phyloP scores from a whole-genome alignment of 2,797 vertebrate genomes.

The Muraenolepis orangiensis region DNA sequence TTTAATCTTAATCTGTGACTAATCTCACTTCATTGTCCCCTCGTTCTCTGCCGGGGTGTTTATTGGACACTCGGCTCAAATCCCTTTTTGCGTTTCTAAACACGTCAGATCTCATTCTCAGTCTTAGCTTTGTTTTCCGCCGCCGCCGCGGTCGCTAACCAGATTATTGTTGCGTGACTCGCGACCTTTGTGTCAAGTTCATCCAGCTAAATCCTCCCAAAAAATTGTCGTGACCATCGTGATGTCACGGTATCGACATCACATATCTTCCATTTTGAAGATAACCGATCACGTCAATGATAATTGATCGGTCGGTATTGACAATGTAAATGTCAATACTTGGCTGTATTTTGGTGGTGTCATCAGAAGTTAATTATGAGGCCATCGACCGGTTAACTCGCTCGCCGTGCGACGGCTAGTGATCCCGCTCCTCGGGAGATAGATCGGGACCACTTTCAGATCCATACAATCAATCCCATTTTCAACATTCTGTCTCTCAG shows the following conservation, averaged over 20 bases:
- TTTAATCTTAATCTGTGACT: constrained; percentile 64
- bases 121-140: constrained; percentile 9
- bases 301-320: constrained; percentile 15
- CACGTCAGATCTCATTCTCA: constrained; percentile 37
- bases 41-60: constrained; percentile 26
- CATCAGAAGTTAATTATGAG: constrained; percentile 19
- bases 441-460: not conserved
- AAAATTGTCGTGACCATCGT: not conserved
- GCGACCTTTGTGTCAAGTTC: constrained; percentile 43
- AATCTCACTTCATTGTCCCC: constrained; percentile 57
- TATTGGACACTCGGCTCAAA: constrained; percentile 50
- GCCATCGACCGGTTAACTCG: not conserved
- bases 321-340: not conserved
- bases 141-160: constrained; percentile 39
- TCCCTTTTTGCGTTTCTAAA: constrained; percentile 33
- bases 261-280: too few species aligned
- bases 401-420: not conserved
- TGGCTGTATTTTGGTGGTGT: constrained; percentile 13
- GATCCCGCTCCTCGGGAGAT: not conserved
- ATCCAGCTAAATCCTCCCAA: constrained; percentile 26
- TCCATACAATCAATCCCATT: not conserved
- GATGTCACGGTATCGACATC: constrained; percentile 24
- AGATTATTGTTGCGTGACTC: constrained; percentile 57
- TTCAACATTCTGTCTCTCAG: not conserved
- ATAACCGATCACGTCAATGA: not conserved